Evolutionary conservation across 2,113 vertebrate species (phyloP).

Genomic region (Anoura caudifer): DNA sequence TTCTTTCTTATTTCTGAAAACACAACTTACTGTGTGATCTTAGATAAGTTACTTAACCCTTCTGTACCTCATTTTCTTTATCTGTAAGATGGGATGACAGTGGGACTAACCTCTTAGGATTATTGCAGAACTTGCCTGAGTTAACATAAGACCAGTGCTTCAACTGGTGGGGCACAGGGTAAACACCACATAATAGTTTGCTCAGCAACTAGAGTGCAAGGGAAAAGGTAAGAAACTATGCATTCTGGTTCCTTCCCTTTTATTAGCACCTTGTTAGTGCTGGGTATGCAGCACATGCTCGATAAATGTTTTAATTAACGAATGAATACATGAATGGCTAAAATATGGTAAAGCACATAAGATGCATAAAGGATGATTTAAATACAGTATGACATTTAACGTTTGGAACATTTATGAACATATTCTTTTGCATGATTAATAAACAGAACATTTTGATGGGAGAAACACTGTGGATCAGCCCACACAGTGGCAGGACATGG

Average conservation of each 20-base stretch:
- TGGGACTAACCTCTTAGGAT: background rate
- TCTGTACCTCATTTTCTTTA: background rate
- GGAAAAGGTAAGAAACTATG: background rate
- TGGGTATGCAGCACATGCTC: background rate
- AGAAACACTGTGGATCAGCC: too few species aligned
- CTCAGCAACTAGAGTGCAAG: background rate
- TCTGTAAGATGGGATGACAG: background rate
- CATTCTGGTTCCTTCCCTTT: background rate
- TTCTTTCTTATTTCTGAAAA: background rate
- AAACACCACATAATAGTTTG: background rate
- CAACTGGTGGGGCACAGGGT: background rate
- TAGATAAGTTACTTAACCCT: background rate
- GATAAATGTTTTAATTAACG: conserved; percentile 19
- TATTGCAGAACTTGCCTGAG: background rate
- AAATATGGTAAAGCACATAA: background rate
- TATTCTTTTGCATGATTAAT: conserved; percentile 25
- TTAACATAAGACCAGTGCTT: background rate
- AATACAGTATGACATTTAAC: background rate
- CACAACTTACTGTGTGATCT: background rate
- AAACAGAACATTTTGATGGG: background rate
- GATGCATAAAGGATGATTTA: background rate
- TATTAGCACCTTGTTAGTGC: background rate
- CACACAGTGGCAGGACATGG: too few species aligned
- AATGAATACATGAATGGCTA: conserved; percentile 15
- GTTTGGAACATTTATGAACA: background rate